phyloP scores from a whole-genome alignment of 2,888 invertebrate genomes.

The Cataglyphis cursor region DNA sequence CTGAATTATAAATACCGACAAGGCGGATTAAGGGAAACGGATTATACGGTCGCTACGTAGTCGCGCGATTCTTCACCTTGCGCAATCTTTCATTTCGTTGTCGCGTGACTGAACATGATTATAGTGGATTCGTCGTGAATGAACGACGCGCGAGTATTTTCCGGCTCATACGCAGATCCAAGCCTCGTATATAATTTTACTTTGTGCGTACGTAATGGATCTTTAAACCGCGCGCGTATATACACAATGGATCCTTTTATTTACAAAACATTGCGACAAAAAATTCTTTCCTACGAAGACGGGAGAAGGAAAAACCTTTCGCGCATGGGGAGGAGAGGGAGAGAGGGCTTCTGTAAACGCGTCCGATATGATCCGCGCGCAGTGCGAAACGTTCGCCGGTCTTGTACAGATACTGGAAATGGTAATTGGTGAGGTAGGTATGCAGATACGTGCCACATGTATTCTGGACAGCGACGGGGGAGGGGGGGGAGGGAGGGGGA shows the following conservation, averaged over 20 bases:
- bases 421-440: constrained; percentile 83
- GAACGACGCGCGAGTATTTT: constrained; percentile 5
- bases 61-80: constrained; percentile 41
- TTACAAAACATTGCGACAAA: constrained; percentile 9
- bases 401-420: constrained; percentile 76
- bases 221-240: constrained; percentile 30
- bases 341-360: constrained; percentile 65
- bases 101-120: constrained; percentile 19
- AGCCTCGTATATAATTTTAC: neutral
- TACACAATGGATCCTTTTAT: constrained; percentile 9
- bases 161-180: neutral
- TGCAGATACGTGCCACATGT: constrained; percentile 82
- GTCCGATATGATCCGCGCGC: constrained; percentile 70
- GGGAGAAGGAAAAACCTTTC: neutral
- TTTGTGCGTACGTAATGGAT: neutral
- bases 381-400: constrained; percentile 73
- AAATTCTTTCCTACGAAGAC: neutral
- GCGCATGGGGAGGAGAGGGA: neutral
- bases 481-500: neutral
- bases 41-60: constrained; percentile 44
- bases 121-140: neutral
- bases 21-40: constrained; percentile 53
- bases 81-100: constrained; percentile 45
- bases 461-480: constrained; percentile 72
- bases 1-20: constrained; percentile 59